Evolutionary conservation across 2,797 vertebrate genomes (phyloP).

Genomic region (Enteromius mattozi): DNA sequence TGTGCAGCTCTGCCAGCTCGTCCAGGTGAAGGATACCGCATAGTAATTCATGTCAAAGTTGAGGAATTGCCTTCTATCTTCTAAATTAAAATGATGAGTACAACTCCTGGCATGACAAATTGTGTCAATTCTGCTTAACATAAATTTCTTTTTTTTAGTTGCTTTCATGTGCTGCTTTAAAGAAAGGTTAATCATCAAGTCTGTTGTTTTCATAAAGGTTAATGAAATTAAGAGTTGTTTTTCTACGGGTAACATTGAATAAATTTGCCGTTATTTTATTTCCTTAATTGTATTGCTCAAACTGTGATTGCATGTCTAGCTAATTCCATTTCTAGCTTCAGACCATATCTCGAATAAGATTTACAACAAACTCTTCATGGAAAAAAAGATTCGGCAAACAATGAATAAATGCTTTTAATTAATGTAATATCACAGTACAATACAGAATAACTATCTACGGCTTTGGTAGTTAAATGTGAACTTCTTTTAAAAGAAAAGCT

Average conservation of each 20-base stretch:
- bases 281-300: constrained; percentile 22
- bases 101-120: constrained; percentile 34
- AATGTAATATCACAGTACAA: not conserved
- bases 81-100: constrained; percentile 50
- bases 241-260: not conserved
- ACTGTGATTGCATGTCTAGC: constrained; percentile 38
- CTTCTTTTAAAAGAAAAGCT: not conserved
- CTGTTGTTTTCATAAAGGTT: constrained; percentile 46
- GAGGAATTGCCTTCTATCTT: constrained; percentile 46
- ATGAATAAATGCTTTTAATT: not conserved
- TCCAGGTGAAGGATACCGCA: constrained; percentile 51
- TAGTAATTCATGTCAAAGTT: constrained; percentile 46
- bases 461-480: not conserved
- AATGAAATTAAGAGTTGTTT: constrained; percentile 50
- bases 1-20: constrained; percentile 25
- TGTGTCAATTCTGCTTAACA: constrained; percentile 19
- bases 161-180: constrained; percentile 25
- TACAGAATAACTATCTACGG: not conserved
- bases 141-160: not conserved
- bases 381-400: not conserved
- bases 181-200: constrained; percentile 41
- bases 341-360: constrained; percentile 31
- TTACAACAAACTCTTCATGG: not conserved
- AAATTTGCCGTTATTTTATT: constrained; percentile 12
- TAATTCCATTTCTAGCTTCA: constrained; percentile 16